These are phyloP conservation scores for Pachycephus smyrnensis DNA, from an alignment of 2,888 invertebrate species.

Conservation along the genomic window DNA sequence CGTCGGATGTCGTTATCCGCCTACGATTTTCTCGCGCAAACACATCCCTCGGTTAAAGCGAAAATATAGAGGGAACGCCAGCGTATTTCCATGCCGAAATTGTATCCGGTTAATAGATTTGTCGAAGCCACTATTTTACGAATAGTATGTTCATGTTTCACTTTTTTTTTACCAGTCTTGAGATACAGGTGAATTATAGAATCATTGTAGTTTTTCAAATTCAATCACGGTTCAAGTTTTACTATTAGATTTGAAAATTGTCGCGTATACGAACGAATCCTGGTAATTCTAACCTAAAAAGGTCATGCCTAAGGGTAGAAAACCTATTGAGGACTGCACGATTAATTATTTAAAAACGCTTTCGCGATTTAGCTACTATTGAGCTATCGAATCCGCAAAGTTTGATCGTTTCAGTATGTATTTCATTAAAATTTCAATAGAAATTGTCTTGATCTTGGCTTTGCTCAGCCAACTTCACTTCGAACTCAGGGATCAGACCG, in stretches of 20 bases:
- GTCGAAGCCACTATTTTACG: background rate
- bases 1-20: constrained; percentile 6
- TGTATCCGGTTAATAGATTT: background rate
- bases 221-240: background rate
- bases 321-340: background rate
- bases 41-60: constrained; percentile 4
- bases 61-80: constrained; percentile 23
- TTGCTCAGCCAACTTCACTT: background rate
- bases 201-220: background rate
- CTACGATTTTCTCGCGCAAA: background rate
- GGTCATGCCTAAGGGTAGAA: background rate
- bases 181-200: background rate
- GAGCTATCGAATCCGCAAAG: constrained; percentile 30
- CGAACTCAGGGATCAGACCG: constrained; percentile 37
- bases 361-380: constrained; percentile 35
- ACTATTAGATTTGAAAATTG: background rate
- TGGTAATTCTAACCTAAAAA: background rate
- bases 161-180: background rate
- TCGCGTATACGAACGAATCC: background rate
- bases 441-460: constrained; percentile 44
- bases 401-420: constrained; percentile 21
- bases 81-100: background rate
- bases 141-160: background rate
- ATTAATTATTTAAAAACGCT: constrained; percentile 36
- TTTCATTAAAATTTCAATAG: constrained; percentile 50